phyloP scores from a whole-genome alignment of 2,888 invertebrate genomes.

The Fragum sueziense region DNA sequence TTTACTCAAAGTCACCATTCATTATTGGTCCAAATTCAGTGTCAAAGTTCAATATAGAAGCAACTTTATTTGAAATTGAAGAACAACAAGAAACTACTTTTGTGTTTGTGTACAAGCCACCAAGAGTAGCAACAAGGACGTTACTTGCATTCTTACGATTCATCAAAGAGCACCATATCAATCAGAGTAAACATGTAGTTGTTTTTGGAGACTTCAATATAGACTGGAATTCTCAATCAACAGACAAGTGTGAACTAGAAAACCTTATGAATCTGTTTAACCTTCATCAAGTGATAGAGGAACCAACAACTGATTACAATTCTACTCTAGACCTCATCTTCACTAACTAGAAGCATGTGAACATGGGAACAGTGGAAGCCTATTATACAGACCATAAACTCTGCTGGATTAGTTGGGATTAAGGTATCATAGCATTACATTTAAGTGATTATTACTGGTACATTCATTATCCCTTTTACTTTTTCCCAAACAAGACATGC shows the following conservation, averaged over 20 bases:
- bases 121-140: constrained; percentile 23
- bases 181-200: constrained; percentile 12
- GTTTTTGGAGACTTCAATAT: constrained; percentile 42
- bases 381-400: constrained; percentile 30
- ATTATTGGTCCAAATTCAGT: constrained; percentile 14
- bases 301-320: constrained; percentile 33
- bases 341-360: constrained; percentile 10
- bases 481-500: too few relatives aligned
- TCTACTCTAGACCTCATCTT: constrained; percentile 40
- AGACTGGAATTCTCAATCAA: constrained; percentile 12
- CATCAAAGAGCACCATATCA: constrained; percentile 16
- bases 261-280: constrained; percentile 2
- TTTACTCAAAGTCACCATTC: constrained; percentile 31
- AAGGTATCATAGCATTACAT: constrained; percentile 20
- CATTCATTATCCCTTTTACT: too few relatives aligned
- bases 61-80: constrained; percentile 18
- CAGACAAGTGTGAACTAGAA: constrained; percentile 16
- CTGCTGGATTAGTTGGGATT: constrained; percentile 24
- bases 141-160: constrained; percentile 12
- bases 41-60: constrained; percentile 15
- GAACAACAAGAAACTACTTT: background rate
- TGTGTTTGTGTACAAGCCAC: constrained; percentile 34
- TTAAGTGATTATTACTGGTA: too few relatives aligned
- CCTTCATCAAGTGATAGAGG: constrained; percentile 22
- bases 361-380: constrained; percentile 5